These are phyloP conservation scores for Pelecanoides urinatrix DNA, from an alignment of 2,113 vertebrate genomes.

Conservation along the genomic window DNA sequence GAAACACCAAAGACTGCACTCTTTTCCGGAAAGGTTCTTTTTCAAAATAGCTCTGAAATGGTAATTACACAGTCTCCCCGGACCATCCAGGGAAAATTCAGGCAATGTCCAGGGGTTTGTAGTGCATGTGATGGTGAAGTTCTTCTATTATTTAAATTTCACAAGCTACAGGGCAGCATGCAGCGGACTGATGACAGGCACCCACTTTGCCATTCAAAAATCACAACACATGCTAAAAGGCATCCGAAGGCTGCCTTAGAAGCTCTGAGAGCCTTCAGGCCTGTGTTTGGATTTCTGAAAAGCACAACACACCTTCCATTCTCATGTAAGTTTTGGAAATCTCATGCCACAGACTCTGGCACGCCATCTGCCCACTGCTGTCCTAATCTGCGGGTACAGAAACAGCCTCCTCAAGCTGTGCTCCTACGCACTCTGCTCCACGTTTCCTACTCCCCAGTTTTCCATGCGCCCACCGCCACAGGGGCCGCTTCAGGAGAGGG, in stretches of 20 bases:
- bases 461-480: rapidly evolving
- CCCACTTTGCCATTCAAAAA: not conserved
- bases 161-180: not conserved
- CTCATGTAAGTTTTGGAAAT: not conserved
- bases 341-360: not conserved
- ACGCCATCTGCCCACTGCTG: not conserved
- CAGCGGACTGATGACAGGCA: not conserved
- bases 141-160: not conserved
- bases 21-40: not conserved
- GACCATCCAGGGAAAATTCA: not conserved
- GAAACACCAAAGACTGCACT: not conserved
- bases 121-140: not conserved
- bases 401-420: not conserved
- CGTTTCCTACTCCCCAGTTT: not conserved
- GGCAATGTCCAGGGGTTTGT: not conserved
- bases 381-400: not conserved
- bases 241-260: not conserved
- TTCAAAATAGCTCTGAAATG: not conserved
- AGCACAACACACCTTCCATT: not conserved
- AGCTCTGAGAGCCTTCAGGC: not conserved
- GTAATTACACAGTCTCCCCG: not conserved
- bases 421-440: not conserved
- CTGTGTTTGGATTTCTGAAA: not conserved
- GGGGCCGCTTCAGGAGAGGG: not conserved
- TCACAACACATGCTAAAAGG: not conserved